Base-by-base conservation (phyloP, 2,888 invertebrate species). In the Tetanocera ferruginea region DNA sequence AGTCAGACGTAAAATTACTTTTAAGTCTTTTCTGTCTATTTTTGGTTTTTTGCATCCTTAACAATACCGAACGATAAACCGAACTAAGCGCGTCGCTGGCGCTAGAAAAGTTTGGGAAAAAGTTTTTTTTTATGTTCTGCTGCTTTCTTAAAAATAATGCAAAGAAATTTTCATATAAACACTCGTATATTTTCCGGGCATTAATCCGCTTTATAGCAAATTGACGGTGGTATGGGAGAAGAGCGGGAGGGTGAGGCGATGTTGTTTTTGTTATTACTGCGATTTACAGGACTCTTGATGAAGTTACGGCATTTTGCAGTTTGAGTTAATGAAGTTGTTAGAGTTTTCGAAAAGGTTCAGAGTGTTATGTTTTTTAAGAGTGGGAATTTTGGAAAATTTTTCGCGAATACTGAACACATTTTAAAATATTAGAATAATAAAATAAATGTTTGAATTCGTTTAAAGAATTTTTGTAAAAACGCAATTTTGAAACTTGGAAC, bases 1-100 rank as follows among this genome's bases (percentile, higher is more conserved):
- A 89, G 89, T 89, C 89, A 89, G 88, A 88, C 89, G 89, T 88
- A 89, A 89, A 89, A 89, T 89, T 89, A 89, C 89, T 89, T 89
- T 88, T 86, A 86, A 88, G 89, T 88, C 88, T 87, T 86, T 86
- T 86, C 81, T 79, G 76, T 75, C 75, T 75, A 55, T 52, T 52
- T 67, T 82, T 81, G 70, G 76, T 66, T 76, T 60, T 62, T 76
- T 73, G 49, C 51, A 28, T 71, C 17, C 49, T 69, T 31, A 19
- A 43, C 69, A 43, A 69, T 49, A 37, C 9, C 11, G 31, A 19
- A 28, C 34, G 31, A 64, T 28, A 60, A 5, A 71, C 77, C 64
- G 52, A 70, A 14, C 43, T 31, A 23, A 60, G n/a, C 37, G 37
- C 57, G 64, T 67, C 51, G 76, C 77, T 79, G 34, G 49, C 57